phyloP scores from a whole-genome alignment of 1,140 invertebrate genomes.

The Penaeus japonicus region DNA sequence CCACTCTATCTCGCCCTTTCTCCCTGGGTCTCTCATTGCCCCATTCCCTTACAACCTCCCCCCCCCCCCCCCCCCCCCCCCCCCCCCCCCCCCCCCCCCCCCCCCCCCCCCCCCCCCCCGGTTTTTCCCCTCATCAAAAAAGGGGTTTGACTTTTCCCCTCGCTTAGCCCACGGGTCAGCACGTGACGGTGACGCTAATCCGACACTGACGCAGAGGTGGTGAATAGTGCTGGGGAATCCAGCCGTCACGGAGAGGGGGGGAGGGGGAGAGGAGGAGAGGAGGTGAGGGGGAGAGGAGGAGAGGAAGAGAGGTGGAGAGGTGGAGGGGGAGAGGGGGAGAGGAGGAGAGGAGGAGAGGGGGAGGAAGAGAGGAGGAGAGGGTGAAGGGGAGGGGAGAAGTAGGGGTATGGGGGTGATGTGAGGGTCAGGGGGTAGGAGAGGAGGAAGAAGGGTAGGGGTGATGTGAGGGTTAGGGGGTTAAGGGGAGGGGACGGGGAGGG shows the following conservation, averaged over 20 bases:
- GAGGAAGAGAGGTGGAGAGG: not conserved
- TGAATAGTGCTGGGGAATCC: not conserved
- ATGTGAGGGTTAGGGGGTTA: no score
- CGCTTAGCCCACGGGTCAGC: not conserved
- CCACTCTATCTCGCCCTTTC: not conserved
- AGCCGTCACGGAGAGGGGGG: not conserved
- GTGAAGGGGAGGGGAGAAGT: no score
- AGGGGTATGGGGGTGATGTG: no score
- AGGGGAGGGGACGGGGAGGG: no score
- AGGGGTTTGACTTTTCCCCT: not conserved
- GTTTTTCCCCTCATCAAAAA: not conserved
- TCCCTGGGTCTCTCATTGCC: not conserved
- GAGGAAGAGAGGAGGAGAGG: not conserved
- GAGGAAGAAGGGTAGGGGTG: not conserved
- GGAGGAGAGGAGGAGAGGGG: not conserved
- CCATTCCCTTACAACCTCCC: not conserved
- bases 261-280: not conserved
- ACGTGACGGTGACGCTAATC: slow-evolving; percentile 27
- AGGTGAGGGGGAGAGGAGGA: not conserved
- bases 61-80: not conserved
- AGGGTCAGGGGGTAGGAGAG: no score
- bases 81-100: not conserved
- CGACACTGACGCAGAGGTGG: not conserved
- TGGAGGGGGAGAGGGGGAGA: not conserved
- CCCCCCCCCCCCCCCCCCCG: not conserved